phyloP scores from a whole-genome alignment of 2,113 vertebrate genomes.

The Chloropsis cyanopogon region DNA sequence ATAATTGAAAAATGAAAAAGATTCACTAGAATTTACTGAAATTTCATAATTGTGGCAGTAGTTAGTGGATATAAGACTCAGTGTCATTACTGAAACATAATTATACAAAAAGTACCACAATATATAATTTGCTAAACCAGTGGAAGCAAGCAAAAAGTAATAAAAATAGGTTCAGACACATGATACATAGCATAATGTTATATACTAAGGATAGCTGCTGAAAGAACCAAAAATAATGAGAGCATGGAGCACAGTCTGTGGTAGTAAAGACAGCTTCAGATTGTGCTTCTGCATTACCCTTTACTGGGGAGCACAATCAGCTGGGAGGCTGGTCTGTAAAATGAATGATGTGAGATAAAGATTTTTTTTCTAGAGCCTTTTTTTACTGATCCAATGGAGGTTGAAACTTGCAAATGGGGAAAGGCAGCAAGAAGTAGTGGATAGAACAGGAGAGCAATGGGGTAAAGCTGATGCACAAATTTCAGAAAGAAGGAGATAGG shows the following conservation, averaged over 20 bases:
- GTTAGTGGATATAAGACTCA: background rate
- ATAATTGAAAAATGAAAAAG: background rate
- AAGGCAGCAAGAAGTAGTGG: background rate
- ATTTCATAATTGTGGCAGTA: background rate
- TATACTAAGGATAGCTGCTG: background rate
- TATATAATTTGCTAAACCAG: background rate
- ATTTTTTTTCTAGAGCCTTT: background rate
- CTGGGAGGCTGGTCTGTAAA: background rate
- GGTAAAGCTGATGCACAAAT: background rate
- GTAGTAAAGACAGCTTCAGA: background rate
- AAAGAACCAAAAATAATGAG: constrained; percentile 4
- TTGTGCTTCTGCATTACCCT: background rate
- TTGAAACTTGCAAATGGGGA: background rate
- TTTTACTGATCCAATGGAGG: background rate
- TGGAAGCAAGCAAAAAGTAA: background rate
- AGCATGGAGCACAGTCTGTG: background rate
- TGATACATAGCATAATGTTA: background rate
- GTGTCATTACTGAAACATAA: background rate
- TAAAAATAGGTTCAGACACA: background rate
- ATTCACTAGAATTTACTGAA: background rate
- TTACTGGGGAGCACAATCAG: background rate
- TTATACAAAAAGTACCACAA: background rate
- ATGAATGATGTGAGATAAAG: background rate
- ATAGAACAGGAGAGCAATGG: background rate
- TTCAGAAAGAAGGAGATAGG: background rate